A percentile compares a stretch with the other conserved stretches of the same genome.
phyloP scores from a whole-genome alignment of 2,113 vertebrate species.

The Oriolus oriolus region DNA sequence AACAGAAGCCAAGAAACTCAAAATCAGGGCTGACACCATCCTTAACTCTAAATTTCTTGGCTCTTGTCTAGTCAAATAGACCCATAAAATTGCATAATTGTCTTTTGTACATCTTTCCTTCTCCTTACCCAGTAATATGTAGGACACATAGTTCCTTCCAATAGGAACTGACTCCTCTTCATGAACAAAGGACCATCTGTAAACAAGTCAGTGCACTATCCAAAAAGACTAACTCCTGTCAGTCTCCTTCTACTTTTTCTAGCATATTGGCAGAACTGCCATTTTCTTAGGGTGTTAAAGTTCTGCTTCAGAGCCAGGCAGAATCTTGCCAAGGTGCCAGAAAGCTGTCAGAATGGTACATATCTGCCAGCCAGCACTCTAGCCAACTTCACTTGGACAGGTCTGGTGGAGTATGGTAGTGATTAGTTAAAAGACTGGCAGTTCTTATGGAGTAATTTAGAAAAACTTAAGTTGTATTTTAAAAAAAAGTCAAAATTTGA shows the following conservation, averaged over 20 bases:
- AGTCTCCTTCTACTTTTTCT: not conserved
- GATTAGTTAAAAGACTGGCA: conserved; percentile 53
- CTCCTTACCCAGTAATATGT: not conserved
- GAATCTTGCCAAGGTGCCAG: conserved; percentile 50
- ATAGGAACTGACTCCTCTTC: not conserved
- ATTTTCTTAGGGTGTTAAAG: conserved; percentile 56
- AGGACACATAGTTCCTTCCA: not conserved
- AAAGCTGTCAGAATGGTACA: conserved; percentile 34
- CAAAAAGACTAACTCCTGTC: conserved; percentile 2
- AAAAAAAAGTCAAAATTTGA: not conserved
- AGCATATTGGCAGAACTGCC: conserved; percentile 13
- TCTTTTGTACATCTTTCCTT: not conserved
- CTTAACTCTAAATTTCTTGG: conserved; percentile 8
- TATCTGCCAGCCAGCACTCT: conserved; percentile 15
- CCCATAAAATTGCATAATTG: not conserved
- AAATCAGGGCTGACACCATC: not conserved
- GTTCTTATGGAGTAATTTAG: conserved; percentile 18
- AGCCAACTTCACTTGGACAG: conserved; percentile 40
- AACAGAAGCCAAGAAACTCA: conserved; percentile 16
- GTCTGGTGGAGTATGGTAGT: conserved; percentile 44
- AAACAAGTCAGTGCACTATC: conserved; percentile 19
- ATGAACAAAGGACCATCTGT: conserved; percentile 44
- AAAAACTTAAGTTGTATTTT: not conserved
- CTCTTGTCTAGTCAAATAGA: not conserved
- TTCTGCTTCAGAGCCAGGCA: conserved; percentile 46